Conservation (phyloP, 2,888 invertebrate genomes). For the Andrena haemorrhoa region DNA sequence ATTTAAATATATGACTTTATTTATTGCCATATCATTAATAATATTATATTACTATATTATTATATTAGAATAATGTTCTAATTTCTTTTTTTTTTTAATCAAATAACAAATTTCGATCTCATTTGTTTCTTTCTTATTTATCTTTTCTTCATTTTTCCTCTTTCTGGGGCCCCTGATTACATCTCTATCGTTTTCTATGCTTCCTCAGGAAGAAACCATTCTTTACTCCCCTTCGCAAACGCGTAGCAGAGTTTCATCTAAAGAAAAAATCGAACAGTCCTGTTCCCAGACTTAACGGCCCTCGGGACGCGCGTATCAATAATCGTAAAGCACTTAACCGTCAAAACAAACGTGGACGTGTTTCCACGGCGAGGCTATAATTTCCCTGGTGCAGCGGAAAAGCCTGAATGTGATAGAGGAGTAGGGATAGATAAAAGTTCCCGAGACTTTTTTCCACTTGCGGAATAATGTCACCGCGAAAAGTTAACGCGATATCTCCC, state of each 20-base stretch:
- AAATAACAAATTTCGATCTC: no score
- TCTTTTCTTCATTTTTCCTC: no score
- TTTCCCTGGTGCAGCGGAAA: neutral
- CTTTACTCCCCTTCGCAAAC: no score
- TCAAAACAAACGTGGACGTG: conserved; percentile 18
- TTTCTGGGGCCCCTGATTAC: no score
- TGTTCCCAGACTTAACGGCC: neutral
- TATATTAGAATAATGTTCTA: no score
- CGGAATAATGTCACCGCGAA: conserved; percentile 12
- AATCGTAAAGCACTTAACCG: conserved; percentile 32
- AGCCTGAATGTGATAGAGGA: neutral
- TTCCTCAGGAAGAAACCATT: no score
- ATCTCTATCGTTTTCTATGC: no score
- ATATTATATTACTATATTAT: no score
- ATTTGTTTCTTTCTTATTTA: no score
- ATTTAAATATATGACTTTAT: no score
- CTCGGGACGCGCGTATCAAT: neutral
- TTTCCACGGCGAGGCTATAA: conserved; percentile 25
- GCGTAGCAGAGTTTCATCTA: neutral
- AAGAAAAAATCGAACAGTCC: neutral
- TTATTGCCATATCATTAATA: no score
- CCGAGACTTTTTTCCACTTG: neutral
- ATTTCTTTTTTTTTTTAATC: no score
- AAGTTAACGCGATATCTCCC: conserved; percentile 22
- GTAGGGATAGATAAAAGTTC: neutral